Percentiles rank a stretch among this genome's conserved stretches.
Evolutionary conservation across 2,888 invertebrate species (phyloP).

Genomic region (Rhabditoides inermis): DNA sequence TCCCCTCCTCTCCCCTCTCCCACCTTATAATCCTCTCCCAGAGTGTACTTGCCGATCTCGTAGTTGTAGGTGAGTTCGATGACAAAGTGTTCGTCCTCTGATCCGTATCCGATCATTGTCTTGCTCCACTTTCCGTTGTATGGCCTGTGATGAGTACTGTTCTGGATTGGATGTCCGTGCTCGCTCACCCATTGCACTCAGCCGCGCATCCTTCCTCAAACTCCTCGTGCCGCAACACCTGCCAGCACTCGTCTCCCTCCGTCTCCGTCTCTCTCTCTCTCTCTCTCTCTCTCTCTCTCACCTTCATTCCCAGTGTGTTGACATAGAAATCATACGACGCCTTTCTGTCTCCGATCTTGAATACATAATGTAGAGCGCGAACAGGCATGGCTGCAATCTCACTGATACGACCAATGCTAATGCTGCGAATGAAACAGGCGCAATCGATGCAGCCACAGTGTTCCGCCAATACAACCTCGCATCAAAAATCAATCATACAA

Average conservation of each 20-base stretch:
- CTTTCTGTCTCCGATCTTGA: conserved; percentile 83
- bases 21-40: conserved; percentile 72
- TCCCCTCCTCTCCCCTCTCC: not conserved
- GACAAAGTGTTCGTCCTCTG: conserved; percentile 87
- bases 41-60: conserved; percentile 74
- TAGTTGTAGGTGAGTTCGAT: conserved; percentile 96
- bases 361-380: conserved; percentile 86
- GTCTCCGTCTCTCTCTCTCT: not conserved
- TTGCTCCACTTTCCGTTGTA: conserved; percentile 97
- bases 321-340: conserved; percentile 78
- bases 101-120: conserved; percentile 96
- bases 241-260: conserved; percentile 2
- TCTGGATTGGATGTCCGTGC: not conserved
- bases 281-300: conserved; percentile 52
- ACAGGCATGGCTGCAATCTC: no score
- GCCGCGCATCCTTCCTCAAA: conserved; percentile 93
- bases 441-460: no score
- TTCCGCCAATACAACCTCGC: no score
- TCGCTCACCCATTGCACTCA: conserved; percentile 82
- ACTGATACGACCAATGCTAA: no score
- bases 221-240: conserved; percentile 76
- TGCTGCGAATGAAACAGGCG: no score
- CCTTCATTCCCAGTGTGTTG: conserved; percentile 87
- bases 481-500: no score
- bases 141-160: conserved; percentile 63